Evolutionary conservation across 2,888 invertebrate genomes (phyloP), one percentile per base, ranked within the genome.

Genomic region (Pyrgus malvae): DNA sequence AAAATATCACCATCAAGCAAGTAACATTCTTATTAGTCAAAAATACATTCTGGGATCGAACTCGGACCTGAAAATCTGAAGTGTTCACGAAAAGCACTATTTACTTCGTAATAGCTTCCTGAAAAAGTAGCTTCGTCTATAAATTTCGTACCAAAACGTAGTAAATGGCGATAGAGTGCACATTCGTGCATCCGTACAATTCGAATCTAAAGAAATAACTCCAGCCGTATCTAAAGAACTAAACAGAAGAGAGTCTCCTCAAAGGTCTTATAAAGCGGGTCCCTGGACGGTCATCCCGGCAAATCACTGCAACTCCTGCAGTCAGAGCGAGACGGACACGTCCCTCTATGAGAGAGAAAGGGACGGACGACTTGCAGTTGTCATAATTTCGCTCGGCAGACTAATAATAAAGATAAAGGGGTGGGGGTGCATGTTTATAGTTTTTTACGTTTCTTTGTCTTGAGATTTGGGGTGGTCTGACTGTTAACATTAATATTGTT

Each of bases 301-400:
- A 57, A 63, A 61, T 62, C 65, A 59, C 64, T 64, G 64, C 63
- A 62, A 59, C 58, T 62, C 59, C 60, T 62, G 61, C 61, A 51
- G 55, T 55, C 7, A 48, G 61, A 65, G 49, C 27, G 61, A 48
- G 65, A 61, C 44, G 16, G 57, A 46, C 19, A 31, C 12, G 5
- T 12, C 35, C 38, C 25, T 48, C n/a, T n/a, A n/a, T n/a, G 16
- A 4, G 64, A 41, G 41, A 21, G 80, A 83, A 57, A 61, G 70
- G 61, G 83, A 78, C 56, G 57, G 68, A 58, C 35, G 55, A 80
- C 79, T 84, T 90, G 90, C 90, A 90, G 91, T 91, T 84, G 91
- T 91, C 91, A 91, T 91, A 91, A 91, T 90, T 91, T 91, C 83
- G 83, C 86, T 82, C 83, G 80, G 86, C 84, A 84, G 90, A 90